Evolutionary conservation across 2,888 invertebrate species (phyloP).

Genomic region (Muscina levida): DNA sequence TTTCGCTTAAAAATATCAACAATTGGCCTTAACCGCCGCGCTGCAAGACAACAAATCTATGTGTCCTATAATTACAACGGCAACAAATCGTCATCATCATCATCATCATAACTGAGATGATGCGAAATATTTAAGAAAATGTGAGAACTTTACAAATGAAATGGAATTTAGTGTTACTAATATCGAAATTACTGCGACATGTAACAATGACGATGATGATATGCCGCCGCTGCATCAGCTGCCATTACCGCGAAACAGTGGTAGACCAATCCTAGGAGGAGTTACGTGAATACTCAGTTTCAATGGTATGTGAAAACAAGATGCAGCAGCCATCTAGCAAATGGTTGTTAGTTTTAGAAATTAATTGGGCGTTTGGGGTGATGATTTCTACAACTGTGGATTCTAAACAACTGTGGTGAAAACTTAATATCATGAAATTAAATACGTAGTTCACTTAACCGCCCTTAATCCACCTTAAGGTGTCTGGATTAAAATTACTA

Average conservation of each 20-base stretch:
- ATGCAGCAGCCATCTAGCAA: background rate
- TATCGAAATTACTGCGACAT: constrained; percentile 68
- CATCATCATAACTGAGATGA: constrained; percentile 32
- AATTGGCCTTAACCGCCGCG: background rate
- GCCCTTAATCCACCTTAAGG: too few species aligned
- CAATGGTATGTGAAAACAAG: constrained; percentile 26
- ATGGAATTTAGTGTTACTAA: constrained; percentile 71
- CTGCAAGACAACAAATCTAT: constrained; percentile 1
- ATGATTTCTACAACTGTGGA: too few species aligned
- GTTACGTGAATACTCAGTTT: constrained; percentile 13
- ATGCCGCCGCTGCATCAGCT: too few species aligned
- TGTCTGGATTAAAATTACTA: too few species aligned
- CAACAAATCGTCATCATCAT: constrained; percentile 40
- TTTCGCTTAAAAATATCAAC: background rate
- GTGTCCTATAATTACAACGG: background rate
- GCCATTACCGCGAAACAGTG: too few species aligned
- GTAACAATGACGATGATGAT: constrained; percentile 50
- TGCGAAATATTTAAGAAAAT: constrained; percentile 55
- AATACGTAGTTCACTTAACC: too few species aligned
- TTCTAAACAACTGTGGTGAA: too few species aligned
- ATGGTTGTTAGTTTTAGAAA: background rate
- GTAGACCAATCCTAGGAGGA: too few species aligned
- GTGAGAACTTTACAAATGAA: constrained; percentile 74
- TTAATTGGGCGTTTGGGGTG: too few species aligned
- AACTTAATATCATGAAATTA: too few species aligned